Conservation (phyloP, 2,113 vertebrate genomes). For the Cololabis saira region DNA sequence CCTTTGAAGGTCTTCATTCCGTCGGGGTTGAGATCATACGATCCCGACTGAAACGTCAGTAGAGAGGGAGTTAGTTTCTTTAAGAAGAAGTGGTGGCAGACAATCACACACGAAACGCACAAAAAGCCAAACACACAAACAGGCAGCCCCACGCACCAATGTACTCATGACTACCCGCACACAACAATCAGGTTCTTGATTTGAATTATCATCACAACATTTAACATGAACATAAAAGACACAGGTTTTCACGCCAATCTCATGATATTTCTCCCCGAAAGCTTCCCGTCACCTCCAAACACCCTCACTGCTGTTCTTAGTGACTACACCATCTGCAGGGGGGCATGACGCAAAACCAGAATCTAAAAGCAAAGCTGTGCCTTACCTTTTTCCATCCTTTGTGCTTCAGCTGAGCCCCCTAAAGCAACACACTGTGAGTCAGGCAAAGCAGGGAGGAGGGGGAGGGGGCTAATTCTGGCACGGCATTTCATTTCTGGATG, state of each 20-base stretch:
- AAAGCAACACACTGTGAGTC: constrained; percentile 75
- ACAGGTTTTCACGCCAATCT: constrained; percentile 6
- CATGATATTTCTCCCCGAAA: constrained; percentile 3
- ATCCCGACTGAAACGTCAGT: constrained; percentile 72
- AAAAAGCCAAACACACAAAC: no score
- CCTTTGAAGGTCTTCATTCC: constrained; percentile 81
- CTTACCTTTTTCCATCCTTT: constrained; percentile 75
- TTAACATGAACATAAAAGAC: constrained; percentile 11
- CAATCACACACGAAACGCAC: not conserved
- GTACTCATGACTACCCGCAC: constrained; percentile 1
- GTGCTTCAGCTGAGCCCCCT: constrained; percentile 47
- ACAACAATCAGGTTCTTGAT: constrained; percentile 8
- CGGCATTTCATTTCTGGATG: constrained; percentile 8
- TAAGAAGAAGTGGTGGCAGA: not conserved
- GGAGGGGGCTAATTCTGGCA: constrained; percentile 27
- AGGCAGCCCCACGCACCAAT: constrained; percentile 3
- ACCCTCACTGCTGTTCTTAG: not conserved
- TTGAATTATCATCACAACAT: constrained; percentile 10
- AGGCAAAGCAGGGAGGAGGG: constrained; percentile 58
- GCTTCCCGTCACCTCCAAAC: constrained; percentile 31
- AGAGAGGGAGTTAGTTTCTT: constrained; percentile 5
- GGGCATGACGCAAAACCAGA: constrained; percentile 27
- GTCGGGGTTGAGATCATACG: constrained; percentile 70
- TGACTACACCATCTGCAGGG: constrained; percentile 31
- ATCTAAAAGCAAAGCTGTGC: constrained; percentile 50